Base-by-base conservation (phyloP, 1,140 invertebrate genomes). In the Nomia melanderi region DNA sequence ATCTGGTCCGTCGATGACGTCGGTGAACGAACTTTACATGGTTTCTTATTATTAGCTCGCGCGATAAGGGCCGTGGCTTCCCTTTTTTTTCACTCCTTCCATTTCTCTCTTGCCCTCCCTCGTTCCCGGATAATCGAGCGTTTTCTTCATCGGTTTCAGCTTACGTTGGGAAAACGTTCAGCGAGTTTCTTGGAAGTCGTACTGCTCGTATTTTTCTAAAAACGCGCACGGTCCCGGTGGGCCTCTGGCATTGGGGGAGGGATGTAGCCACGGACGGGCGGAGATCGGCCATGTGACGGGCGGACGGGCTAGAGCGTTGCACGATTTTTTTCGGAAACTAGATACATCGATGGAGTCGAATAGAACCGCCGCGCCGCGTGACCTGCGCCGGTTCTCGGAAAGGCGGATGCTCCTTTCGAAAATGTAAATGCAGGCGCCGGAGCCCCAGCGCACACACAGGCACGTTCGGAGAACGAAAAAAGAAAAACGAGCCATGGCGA, bases 361-460 rank as follows among this genome's bases (percentile, higher is more conserved):
- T 39, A 71, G 57, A 57, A 77, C n/a, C 70, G 71, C 17, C 36
- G 53, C 17, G 23, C 23, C 50, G 23, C 25, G 56, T 69, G 73
- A 77, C 74, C 65, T 69, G 74, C 57, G 73, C 27, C 70, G 62
- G 29, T 79, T 77, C 65, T 62, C 59, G 74, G 73, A 79, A 79
- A 77, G 72, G 41, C 62, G 77, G 62, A 67, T 50, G 29, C 41
- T 70, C 70, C 76, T 81, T 79, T 66, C 59, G 73, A 76, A 76
- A 76, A 76, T 69, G 73, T 76, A 69, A 69, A 79, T 76, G 78
- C 72, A 79, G 77, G 72, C 72, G 77, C 77, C 77, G 56, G 36
- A 67, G 47, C 25, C 53, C 39, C 31, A 27, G 9, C 39, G 1
- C 23, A 25, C 31, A 8, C 33, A 7, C 29, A 47, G 8, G 17